Evolutionary conservation across 2,797 vertebrate species (phyloP), one percentile per base, ranked within the genome.

Genomic region (Trichosurus vulpecula): DNA sequence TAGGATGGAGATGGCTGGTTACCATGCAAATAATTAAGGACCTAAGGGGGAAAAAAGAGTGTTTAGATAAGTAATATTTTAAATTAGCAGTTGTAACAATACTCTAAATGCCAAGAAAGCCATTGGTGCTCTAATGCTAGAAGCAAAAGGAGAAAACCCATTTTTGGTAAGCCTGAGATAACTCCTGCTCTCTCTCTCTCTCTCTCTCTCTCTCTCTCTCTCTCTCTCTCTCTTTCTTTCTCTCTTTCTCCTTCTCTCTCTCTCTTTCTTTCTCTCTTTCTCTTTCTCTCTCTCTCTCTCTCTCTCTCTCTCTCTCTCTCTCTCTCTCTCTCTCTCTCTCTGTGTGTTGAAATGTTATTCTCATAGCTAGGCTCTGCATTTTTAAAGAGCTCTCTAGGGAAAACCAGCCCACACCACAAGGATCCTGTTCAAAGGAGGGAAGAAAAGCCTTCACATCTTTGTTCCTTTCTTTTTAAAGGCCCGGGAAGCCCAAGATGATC

Each of bases 401-500:
- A 87, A 51, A 87, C 8, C 22, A 51, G 41, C 22, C 41, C 74
- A 87, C 13, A 27, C 41, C 25, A 47, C n/a, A 87, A 51, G 10
- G 22, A 47, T 27, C 22, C 41, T 87, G 41, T 87, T 47, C 22
- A 14, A 47, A 41, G n/a, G 66, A 58, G 2, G 30, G 1, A 3
- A 14, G 51, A 13, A 31, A 52, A 0, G 30, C 30, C 5, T 94
- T 96, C 92, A 89, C 91, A 55, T 56, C 55, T 11, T 90, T 29
- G 0, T 19, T 0, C 0, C 0, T 56, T 54, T 96, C 57, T 52
- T 93, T 90, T 55, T 56, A 47, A 97, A 99, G 99, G 99, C 99
- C 92, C 98, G 89, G 90, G 99, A 99, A 98, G 99, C 99, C 47
- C 99, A 99, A 98, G 98, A 99, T 0, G 99, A 99, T 96, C 98